Evolutionary conservation across 2,888 invertebrate species (phyloP).

Genomic region (Amiota communis): DNA sequence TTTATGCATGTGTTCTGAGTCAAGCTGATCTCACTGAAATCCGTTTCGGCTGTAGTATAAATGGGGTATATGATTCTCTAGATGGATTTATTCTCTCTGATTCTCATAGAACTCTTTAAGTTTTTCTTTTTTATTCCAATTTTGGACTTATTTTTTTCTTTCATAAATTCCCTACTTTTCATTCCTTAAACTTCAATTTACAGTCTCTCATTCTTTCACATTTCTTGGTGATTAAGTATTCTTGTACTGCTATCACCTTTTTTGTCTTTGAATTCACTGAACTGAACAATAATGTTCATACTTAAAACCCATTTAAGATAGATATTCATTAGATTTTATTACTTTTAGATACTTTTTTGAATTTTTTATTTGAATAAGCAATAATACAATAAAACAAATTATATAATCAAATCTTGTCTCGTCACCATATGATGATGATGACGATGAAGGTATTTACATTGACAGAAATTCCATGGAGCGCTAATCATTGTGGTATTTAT

Average conservation of each 20-base stretch:
- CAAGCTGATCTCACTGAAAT: too few relatives aligned
- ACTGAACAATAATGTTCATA: neutral
- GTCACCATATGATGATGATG: neutral
- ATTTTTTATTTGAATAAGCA: neutral
- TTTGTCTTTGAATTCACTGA: neutral
- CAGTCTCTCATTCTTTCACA: neutral
- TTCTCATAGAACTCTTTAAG: too few relatives aligned
- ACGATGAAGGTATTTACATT: constrained; percentile 2
- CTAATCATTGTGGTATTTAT: constrained; percentile 40
- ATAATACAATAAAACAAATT: constrained; percentile 41
- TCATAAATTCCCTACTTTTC: too few relatives aligned
- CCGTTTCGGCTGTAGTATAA: too few relatives aligned
- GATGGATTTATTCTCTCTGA: too few relatives aligned
- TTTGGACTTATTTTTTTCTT: too few relatives aligned
- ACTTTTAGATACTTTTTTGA: neutral
- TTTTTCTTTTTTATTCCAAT: too few relatives aligned
- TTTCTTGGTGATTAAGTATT: too few relatives aligned
- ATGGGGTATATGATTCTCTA: too few relatives aligned
- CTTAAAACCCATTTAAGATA: neutral
- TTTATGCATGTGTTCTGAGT: too few relatives aligned
- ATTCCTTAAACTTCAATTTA: too few relatives aligned
- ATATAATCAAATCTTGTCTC: constrained; percentile 56
- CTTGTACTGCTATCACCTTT: neutral
- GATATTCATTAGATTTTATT: constrained; percentile 5
- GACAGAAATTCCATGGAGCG: constrained; percentile 35